These are phyloP conservation scores for Hirtodrosophila histrioides DNA, from an alignment of 2,888 invertebrate species.

Conservation along the genomic window DNA sequence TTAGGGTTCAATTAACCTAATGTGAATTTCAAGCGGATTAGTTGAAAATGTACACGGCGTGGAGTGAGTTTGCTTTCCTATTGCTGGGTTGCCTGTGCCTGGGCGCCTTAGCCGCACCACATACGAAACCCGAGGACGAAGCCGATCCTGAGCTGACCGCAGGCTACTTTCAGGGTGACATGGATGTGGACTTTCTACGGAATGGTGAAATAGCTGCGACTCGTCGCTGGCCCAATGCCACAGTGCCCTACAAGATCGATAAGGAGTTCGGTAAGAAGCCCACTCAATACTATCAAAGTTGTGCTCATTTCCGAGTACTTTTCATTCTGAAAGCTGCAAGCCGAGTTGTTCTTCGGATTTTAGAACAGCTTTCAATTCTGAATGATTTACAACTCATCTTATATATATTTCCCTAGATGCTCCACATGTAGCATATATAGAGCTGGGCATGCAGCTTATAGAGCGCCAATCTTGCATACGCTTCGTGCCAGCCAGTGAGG, in stretches of 20 bases:
- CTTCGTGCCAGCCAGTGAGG: conserved; percentile 86
- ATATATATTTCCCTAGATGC: conserved; percentile 57
- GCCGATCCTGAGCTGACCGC: conserved; percentile 90
- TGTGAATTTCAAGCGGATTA: conserved; percentile 14
- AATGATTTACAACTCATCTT: no score
- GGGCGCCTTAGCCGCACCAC: conserved; percentile 24
- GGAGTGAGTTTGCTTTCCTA: conserved; percentile 26
- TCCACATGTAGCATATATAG: conserved; percentile 86
- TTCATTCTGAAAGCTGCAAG: no score
- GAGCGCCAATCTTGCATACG: conserved; percentile 89
- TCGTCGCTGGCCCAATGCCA: conserved; percentile 87
- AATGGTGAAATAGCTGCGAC: conserved; percentile 87
- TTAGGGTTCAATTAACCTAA: conserved; percentile 9
- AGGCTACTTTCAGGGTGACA: conserved; percentile 90
- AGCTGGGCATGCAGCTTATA: conserved; percentile 88
- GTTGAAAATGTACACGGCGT: conserved; percentile 42
- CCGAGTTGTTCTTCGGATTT: no score
- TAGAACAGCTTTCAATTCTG: no score
- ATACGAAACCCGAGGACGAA: conserved; percentile 6
- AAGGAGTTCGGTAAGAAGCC: conserved; percentile 54
- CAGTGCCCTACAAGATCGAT: conserved; percentile 86
- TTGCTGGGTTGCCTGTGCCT: conserved; percentile 8
- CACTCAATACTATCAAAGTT: no score
- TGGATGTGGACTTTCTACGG: conserved; percentile 86
- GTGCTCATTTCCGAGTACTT: no score